Percentiles rank a stretch among this genome's conserved stretches.
These are phyloP conservation scores for Sphenodon punctatus DNA, from an alignment of 2,797 vertebrate genomes.

Conservation along the genomic window DNA sequence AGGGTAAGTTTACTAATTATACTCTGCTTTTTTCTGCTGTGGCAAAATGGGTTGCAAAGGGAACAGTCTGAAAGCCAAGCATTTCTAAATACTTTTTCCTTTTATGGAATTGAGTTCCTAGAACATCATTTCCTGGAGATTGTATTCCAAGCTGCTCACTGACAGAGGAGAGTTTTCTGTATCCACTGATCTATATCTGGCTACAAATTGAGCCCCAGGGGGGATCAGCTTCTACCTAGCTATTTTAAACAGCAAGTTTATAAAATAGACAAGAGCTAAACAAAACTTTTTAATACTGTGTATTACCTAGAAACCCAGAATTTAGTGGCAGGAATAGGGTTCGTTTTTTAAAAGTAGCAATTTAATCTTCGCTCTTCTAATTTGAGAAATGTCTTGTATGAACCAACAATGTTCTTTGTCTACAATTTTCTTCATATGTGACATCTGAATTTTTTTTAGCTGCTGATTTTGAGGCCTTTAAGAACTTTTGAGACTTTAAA, in stretches of 20 bases:
- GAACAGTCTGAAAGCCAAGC: conserved; percentile 59
- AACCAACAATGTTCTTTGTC: not conserved
- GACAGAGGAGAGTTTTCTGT: conserved; percentile 60
- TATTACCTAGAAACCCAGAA: conserved; percentile 44
- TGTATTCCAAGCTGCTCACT: conserved; percentile 66
- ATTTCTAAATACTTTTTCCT: conserved; percentile 78
- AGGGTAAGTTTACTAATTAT: conserved; percentile 56
- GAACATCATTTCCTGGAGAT: conserved; percentile 74
- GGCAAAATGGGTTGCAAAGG: conserved; percentile 63
- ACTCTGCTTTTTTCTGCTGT: conserved; percentile 56
- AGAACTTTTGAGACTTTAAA: not conserved
- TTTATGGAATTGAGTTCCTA: conserved; percentile 76
- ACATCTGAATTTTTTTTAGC: conserved; percentile 28
- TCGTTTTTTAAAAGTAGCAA: not conserved
- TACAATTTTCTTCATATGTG: not conserved
- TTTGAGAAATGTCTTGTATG: not conserved
- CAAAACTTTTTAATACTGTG: conserved; percentile 20
- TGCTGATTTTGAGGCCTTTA: not conserved
- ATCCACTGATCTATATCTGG: conserved; percentile 68
- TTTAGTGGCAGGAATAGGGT: not conserved
- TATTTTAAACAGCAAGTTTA: conserved; percentile 78
- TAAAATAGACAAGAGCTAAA: conserved; percentile 66
- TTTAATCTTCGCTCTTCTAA: not conserved
- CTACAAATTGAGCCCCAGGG: conserved; percentile 63
- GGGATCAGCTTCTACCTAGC: conserved; percentile 62